Base-by-base conservation (phyloP, 2,113 vertebrate species). In the Pelmatolapia mariae region DNA sequence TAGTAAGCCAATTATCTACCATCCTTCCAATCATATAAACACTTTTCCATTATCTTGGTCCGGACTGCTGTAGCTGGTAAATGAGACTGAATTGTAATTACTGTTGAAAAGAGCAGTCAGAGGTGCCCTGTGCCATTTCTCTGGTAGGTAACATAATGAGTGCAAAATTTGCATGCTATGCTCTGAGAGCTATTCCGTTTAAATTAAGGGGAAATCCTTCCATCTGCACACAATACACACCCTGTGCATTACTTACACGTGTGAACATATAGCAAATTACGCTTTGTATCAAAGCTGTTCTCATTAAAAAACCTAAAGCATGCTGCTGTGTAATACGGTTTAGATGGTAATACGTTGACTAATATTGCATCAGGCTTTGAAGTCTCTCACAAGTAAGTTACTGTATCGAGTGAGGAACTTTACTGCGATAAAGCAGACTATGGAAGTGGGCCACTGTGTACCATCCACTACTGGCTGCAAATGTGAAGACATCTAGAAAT, bases 311-410 rank as follows among this genome's bases (percentile, higher is more conserved):
- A 81, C 18, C 61, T 80, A 66, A 88, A 15, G 22, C 83, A 82
- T 63, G 40, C 52, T n/a, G 24, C 76, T 87, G 29, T 84, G 50
- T 63, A 84, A 88, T 85, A 52, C 7, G 7, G 36, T 53, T 29
- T 63, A 26, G 11, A 52, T n/a, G 73, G 86, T 82, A 79, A 93
- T 57, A 38, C 4, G 38, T 87, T 85, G 68, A 89, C 88, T 89
- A 66, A 47, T 18, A 29, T 92, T 91, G 85, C 90, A 84, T 93
- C 91, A 91, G 15, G 82, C 89, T 93, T 92, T 95, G 82, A 93
- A 90, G 90, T 81, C 45, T 90, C 82, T 50, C 66, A 73, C 59
- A 59, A 47, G 50, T 66, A 81, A 82, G 40, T 53, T 73, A 52
- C 31, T 88, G 61, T 85, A 89, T 87, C 5, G 18, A 86, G 54